These are phyloP conservation scores for Oxyruncus cristatus DNA, from an alignment of 2,113 vertebrate species.

Conservation along the genomic window DNA sequence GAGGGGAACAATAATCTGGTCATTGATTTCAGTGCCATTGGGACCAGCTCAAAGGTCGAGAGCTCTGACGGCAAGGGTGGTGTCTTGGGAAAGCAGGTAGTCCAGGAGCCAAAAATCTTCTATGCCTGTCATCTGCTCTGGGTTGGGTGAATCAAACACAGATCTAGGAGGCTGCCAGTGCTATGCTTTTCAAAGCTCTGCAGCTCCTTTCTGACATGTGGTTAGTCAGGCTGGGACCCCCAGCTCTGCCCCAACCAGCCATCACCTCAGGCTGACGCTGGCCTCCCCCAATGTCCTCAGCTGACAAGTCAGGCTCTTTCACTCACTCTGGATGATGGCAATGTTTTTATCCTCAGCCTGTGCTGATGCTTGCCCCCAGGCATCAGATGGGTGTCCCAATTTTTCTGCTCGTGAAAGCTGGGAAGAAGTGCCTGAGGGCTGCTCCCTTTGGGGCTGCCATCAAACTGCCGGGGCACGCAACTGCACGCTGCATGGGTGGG, in stretches of 20 bases:
- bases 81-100: not conserved
- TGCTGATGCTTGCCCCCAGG: not conserved
- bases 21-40: not conserved
- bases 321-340: not conserved
- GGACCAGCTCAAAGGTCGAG: not conserved
- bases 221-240: not conserved
- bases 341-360: not conserved
- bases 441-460: not conserved
- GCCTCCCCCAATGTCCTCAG: not conserved
- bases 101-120: not conserved
- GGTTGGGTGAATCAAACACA: not conserved
- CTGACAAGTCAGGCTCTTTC: not conserved
- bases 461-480: not conserved
- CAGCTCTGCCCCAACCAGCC: not conserved
- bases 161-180: not conserved
- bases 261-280: not conserved
- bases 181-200: not conserved
- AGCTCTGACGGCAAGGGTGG: not conserved
- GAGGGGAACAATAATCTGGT: not conserved
- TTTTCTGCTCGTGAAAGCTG: not conserved
- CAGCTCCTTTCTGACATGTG: not conserved
- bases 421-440: accelerated
- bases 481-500: accelerated
- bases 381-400: not conserved
- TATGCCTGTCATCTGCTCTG: not conserved